These are phyloP conservation scores for Hemithea aestivaria DNA, from an alignment of 2,888 invertebrate genomes.

Conservation along the genomic window DNA sequence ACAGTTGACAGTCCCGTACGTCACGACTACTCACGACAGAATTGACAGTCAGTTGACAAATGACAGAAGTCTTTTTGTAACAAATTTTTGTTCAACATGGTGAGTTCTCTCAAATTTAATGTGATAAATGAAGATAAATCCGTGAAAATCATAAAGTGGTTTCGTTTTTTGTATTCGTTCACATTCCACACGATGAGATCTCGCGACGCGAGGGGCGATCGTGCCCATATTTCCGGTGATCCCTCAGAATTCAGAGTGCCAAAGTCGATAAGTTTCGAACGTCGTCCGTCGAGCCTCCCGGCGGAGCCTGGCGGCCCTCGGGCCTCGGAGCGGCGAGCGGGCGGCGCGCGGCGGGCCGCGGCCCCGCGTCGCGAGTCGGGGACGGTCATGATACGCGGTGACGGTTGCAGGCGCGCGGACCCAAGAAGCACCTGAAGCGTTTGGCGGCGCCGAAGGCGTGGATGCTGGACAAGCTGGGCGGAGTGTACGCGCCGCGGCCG, in stretches of 20 bases:
- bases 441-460: slow-evolving; percentile 99
- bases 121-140: slow-evolving; percentile 39
- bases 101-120: slow-evolving; percentile 45
- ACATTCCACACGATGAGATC: neutral
- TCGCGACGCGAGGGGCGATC: neutral
- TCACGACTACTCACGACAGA: too few species aligned
- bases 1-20: too few species aligned
- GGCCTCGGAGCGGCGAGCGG: too few species aligned
- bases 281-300: too few species aligned
- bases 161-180: slow-evolving; percentile 10
- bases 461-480: slow-evolving; percentile 99
- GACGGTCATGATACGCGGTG: too few species aligned
- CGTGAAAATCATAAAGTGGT: slow-evolving; percentile 40
- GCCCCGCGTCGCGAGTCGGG: too few species aligned
- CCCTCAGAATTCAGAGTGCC: too few species aligned
- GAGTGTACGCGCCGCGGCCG: slow-evolving; percentile 98
- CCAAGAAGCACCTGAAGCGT: slow-evolving; percentile 99
- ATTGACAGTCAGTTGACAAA: too few species aligned
- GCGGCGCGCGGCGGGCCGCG: too few species aligned
- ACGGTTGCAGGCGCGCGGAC: slow-evolving; percentile 94
- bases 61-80: slow-evolving; percentile 46
- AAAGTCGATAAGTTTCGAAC: too few species aligned
- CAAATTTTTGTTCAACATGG: slow-evolving; percentile 68
- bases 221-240: slow-evolving; percentile 4
- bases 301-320: too few species aligned